A percentile compares a stretch with the other conserved stretches of the same genome.
These are phyloP conservation scores for Harpegnathos saltator DNA, from an alignment of 1,140 invertebrate genomes.

Conservation along the genomic window DNA sequence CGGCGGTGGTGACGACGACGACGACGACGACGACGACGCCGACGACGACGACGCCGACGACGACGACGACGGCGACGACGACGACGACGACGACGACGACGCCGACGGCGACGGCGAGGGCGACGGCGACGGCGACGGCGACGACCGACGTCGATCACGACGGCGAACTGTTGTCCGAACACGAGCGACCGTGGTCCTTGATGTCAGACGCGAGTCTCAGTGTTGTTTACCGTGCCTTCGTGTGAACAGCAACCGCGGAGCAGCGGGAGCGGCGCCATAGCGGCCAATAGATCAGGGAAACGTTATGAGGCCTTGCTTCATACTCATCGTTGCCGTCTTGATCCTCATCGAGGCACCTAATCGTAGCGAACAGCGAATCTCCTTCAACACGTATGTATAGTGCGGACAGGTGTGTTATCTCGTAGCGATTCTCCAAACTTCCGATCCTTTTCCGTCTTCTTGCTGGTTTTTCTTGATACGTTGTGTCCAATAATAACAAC, in stretches of 20 bases:
- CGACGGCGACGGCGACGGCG: constrained; percentile 7
- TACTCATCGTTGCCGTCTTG: constrained; percentile 76
- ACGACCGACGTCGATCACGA: not conserved
- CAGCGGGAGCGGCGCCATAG: constrained; percentile 17
- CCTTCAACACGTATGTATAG: constrained; percentile 80
- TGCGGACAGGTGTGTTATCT: not conserved
- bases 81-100: too few species aligned
- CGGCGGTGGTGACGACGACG: not conserved
- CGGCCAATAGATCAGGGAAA: constrained; percentile 4
- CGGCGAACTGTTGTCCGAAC: too few species aligned
- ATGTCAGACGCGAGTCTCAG: constrained; percentile 68
- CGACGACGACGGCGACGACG: too few species aligned
- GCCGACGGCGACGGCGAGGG: too few species aligned
- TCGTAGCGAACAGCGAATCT: constrained; percentile 76
- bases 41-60: too few species aligned
- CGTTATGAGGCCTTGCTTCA: constrained; percentile 77
- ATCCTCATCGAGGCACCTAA: constrained; percentile 77
- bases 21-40: too few species aligned
- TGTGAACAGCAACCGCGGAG: constrained; percentile 62
- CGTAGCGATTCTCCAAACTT: not conserved
- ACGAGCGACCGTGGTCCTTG: too few species aligned
- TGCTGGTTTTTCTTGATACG: too few species aligned
- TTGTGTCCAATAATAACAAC: not conserved
- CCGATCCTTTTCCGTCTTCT: too few species aligned
- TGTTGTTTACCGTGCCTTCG: constrained; percentile 71